A percentile compares a stretch with the other conserved stretches of the same genome.
These are phyloP conservation scores for Clunio marinus DNA, from an alignment of 2,888 invertebrate species.

Conservation along the genomic window DNA sequence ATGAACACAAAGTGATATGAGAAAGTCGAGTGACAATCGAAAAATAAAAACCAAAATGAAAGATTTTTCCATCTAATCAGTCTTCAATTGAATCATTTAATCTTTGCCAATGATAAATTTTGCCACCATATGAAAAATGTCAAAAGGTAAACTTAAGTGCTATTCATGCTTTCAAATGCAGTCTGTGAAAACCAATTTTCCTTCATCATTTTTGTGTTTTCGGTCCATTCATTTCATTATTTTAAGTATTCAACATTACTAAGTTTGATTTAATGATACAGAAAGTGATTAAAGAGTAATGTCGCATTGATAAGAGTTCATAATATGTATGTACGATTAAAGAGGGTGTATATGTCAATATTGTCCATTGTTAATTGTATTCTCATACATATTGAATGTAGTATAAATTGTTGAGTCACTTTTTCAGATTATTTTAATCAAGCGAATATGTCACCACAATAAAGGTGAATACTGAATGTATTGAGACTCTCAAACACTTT, in stretches of 20 bases:
- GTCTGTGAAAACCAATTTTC: neutral
- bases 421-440: neutral
- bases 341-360: slow-evolving; percentile 29
- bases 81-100: slow-evolving; percentile 30
- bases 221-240: slow-evolving; percentile 3
- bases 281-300: neutral
- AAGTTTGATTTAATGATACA: neutral
- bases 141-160: slow-evolving; percentile 17
- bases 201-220: neutral
- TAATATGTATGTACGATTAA: slow-evolving; percentile 21
- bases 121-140: neutral
- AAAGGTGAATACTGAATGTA: no score
- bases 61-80: slow-evolving; percentile 33
- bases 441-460: no score
- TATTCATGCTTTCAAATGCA: neutral
- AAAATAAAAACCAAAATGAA: neutral
- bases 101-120: neutral
- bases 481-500: no score
- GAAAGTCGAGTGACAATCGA: neutral
- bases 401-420: no score
- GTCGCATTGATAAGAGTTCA: neutral
- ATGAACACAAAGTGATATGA: neutral
- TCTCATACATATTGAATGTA: slow-evolving; percentile 11
- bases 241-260: neutral
- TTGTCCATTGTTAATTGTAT: slow-evolving; percentile 37